These are phyloP conservation scores for Hymenopus coronatus DNA, from an alignment of 2,888 invertebrate species.

Conservation along the genomic window DNA sequence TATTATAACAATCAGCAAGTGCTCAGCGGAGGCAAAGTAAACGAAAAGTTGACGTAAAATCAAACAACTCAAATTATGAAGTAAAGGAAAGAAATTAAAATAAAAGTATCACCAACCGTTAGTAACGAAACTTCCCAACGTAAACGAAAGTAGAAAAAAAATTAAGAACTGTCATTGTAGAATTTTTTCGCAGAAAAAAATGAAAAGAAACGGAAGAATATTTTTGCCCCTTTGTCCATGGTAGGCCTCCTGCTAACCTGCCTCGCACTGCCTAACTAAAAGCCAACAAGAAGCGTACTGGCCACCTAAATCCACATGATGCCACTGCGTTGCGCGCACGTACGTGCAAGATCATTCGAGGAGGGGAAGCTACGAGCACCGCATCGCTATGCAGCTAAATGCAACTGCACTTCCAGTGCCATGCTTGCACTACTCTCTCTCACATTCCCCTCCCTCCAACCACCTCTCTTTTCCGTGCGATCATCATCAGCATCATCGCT, in stretches of 20 bases:
- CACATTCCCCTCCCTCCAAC: constrained; percentile 3
- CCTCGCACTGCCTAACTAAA: background rate
- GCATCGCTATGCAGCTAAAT: constrained; percentile 15
- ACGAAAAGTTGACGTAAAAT: background rate
- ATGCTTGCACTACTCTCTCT: background rate
- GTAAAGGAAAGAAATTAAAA: background rate
- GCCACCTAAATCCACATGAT: constrained; percentile 12
- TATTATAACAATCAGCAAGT: background rate
- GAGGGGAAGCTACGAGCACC: constrained; percentile 14
- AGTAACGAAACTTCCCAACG: background rate
- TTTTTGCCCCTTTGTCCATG: background rate
- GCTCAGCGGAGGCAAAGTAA: background rate
- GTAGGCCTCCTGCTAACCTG: background rate
- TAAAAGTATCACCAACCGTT: background rate
- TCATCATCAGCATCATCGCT: constrained; percentile 15
- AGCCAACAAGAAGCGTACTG: background rate
- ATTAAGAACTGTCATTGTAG: background rate
- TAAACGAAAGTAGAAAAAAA: background rate
- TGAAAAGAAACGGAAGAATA: background rate
- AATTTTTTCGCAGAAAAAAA: background rate
- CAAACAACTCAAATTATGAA: background rate
- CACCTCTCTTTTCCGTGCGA: constrained; percentile 21
- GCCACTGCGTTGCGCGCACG: background rate
- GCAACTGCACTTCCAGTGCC: constrained; percentile 17
- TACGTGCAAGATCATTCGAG: background rate